Evolutionary conservation across 1,140 invertebrate species (phyloP).

Genomic region (Heliconius congener): DNA sequence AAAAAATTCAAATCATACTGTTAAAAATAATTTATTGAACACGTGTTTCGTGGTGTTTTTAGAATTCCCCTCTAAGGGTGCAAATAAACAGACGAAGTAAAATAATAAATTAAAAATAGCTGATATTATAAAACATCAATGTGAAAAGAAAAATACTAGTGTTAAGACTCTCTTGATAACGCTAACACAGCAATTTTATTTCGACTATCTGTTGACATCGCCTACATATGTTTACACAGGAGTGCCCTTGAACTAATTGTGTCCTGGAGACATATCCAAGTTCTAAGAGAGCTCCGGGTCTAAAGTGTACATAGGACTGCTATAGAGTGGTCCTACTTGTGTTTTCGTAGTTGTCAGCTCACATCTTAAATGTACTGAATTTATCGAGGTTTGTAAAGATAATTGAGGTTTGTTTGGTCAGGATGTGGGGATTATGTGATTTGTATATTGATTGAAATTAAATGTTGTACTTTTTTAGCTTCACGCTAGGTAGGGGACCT

Average conservation of each 20-base stretch:
- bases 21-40: too few relatives aligned
- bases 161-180: too few relatives aligned
- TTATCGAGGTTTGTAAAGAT: not conserved
- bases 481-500: too few relatives aligned
- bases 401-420: not conserved
- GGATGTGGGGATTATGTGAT: not conserved
- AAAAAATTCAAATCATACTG: too few relatives aligned
- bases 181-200: not conserved
- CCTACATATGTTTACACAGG: not conserved
- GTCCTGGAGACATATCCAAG: not conserved
- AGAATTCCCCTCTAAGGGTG: too few relatives aligned
- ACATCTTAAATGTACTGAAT: not conserved
- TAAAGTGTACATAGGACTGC: slow-evolving; percentile 4
- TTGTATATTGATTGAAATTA: not conserved
- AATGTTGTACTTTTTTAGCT: too few relatives aligned
- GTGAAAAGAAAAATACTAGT: too few relatives aligned
- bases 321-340: not conserved
- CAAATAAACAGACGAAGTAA: too few relatives aligned
- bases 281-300: not conserved
- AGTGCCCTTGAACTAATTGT: not conserved
- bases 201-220: not conserved
- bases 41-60: too few relatives aligned
- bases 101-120: too few relatives aligned
- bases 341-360: not conserved
- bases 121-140: too few relatives aligned